Evolutionary conservation across 2,888 invertebrate species (phyloP), one percentile per base, ranked within the genome.

Genomic region (Lypha dubia): DNA sequence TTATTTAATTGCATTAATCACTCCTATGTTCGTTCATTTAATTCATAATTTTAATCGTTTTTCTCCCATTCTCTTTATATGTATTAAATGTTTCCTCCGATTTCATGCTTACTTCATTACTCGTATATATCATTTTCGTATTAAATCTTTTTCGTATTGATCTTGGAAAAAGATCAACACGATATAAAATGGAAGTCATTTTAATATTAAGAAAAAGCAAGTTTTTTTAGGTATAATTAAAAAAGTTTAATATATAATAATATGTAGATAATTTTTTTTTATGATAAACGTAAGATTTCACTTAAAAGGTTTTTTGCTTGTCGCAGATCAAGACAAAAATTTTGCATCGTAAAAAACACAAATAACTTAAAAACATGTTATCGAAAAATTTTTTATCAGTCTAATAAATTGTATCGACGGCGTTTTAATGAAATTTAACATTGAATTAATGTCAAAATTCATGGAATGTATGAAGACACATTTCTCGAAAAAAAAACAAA

Each of bases 41-140:
- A 46, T 71, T 51, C 75, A 79, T 79, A 58, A 67, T 46, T 20
- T 56, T 1, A 53, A 75, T 70, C 58, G 32, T 46, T 46, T 53
- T 65, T 38, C 7, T 53, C n/a, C 28, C 77, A 73, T 73, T 60
- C 38, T 65, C 58, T 38, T 67, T 73, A 22, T 76, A 56, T 58
- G 8, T 76, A 68, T 56, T 17, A 24, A 41, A 70, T 60, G 46
- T 84, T 80, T 80, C 63, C 68, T 79, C 24, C 44, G 44, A 41
- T 67, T 22, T 84, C 84, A 81, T 81, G 84, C 84, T 81, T 84
- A 15, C 20, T 58, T 84, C 84, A 84, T 81, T 60, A n/a, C n/a
- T n/a, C n/a, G n/a, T n/a, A 63, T 65, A 58, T 79, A 81, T 67
- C 77, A 71, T 84, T 38, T 70, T 65, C 41, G 49, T 67, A n/a